A percentile compares a stretch with the other conserved stretches of the same genome.
Conservation (phyloP, 1,140 invertebrate species). For the Cataglyphis hispanica region DNA sequence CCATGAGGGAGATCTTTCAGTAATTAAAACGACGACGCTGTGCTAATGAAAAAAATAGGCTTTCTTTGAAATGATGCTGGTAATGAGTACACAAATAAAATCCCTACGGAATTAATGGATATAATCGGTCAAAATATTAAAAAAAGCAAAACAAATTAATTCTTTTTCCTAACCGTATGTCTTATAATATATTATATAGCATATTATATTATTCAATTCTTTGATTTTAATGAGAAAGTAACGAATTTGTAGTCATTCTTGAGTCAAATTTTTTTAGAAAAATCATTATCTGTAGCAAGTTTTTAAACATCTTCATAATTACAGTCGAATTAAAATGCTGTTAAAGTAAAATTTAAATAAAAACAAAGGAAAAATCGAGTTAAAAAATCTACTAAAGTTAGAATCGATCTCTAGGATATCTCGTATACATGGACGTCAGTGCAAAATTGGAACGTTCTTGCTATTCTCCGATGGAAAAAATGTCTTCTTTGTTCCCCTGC, state of each 20-base stretch:
- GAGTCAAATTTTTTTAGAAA: too few relatives aligned
- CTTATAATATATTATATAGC: neutral
- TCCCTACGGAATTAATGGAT: conserved; percentile 5
- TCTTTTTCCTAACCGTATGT: neutral
- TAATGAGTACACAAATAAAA: neutral
- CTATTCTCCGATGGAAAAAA: conserved; percentile 35
- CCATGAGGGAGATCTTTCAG: conserved; percentile 30
- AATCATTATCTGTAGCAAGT: too few relatives aligned
- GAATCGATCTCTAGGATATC: neutral
- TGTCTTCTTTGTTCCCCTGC: conserved; percentile 54
- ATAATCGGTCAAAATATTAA: conserved; percentile 36
- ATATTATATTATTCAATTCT: neutral
- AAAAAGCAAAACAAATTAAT: neutral
- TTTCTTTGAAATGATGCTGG: neutral
- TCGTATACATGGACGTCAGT: neutral
- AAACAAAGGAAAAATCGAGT: neutral
- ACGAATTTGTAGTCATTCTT: neutral
- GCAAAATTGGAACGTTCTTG: conserved; percentile 37
- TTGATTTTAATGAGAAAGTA: neutral
- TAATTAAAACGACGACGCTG: conserved; percentile 45
- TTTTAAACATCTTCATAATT: too few relatives aligned
- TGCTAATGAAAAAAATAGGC: neutral
- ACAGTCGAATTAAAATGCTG: neutral
- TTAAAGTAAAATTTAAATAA: neutral
- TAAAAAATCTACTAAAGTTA: neutral